A percentile compares a stretch with the other conserved stretches of the same genome.
Evolutionary conservation across 2,888 invertebrate species (phyloP).

Genomic region (Tinea trinotella): DNA sequence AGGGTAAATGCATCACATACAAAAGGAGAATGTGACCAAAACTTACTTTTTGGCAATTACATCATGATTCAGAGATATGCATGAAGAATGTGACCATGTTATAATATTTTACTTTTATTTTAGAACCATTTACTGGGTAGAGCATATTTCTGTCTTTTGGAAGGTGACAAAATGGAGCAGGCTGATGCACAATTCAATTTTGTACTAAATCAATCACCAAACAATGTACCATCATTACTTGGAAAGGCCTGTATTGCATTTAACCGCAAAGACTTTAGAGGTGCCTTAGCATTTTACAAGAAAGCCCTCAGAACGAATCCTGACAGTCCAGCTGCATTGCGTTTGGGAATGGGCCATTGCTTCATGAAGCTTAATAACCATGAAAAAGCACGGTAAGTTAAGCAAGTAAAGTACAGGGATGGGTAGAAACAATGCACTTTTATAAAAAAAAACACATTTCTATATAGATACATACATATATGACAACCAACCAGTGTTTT

Average conservation of each 20-base stretch:
- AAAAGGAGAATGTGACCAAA: no score
- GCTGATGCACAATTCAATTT: conserved; percentile 99
- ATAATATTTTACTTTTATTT: neutral
- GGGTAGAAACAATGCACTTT: no score
- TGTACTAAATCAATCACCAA: conserved; percentile 94
- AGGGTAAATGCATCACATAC: no score
- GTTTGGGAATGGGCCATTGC: conserved; percentile 99
- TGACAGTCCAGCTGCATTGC: conserved; percentile 95
- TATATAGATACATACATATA: no score
- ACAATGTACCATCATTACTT: conserved; percentile 95
- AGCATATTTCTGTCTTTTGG: conserved; percentile 97
- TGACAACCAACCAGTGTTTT: no score
- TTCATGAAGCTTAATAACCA: conserved; percentile 96
- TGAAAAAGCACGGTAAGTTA: conserved; percentile 88
- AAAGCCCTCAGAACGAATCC: conserved; percentile 97
- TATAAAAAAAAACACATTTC: no score
- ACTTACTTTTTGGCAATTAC: no score
- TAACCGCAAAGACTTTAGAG: conserved; percentile 96
- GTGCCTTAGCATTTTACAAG: conserved; percentile 97
- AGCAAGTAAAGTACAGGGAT: neutral
- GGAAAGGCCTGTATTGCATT: conserved; percentile 99
- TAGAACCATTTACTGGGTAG: conserved; percentile 97
- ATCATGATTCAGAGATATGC: no score
- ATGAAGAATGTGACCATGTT: no score
- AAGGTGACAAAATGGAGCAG: conserved; percentile 99